These are phyloP conservation scores for Pseudomugil gertrudae DNA, from an alignment of 2,797 vertebrate genomes.

Conservation along the genomic window DNA sequence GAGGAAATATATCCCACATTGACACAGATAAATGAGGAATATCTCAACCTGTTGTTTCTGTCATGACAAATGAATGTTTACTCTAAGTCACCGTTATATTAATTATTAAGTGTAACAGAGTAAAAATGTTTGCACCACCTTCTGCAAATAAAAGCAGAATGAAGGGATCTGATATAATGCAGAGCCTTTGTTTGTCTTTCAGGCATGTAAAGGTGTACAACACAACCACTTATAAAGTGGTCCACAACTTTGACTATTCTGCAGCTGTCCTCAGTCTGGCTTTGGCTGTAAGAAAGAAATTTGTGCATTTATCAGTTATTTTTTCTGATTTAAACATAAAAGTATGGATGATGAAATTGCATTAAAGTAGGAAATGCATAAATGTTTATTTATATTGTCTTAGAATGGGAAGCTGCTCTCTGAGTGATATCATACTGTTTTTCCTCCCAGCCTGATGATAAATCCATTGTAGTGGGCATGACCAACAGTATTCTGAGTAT, in stretches of 20 bases:
- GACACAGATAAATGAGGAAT: background rate
- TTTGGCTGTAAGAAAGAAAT: constrained; percentile 85
- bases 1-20: too few species aligned
- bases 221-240: constrained; percentile 93
- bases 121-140: background rate
- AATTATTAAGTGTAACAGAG: background rate
- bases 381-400: background rate
- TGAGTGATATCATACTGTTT: too few species aligned
- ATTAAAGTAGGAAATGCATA: too few species aligned
- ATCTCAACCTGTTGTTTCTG: background rate
- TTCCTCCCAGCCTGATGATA: constrained; percentile 87
- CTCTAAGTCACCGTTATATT: background rate
- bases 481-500: constrained; percentile 92
- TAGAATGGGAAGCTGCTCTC: background rate
- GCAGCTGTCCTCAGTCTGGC: constrained; percentile 92
- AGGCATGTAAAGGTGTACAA: constrained; percentile 98
- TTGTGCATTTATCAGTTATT: background rate
- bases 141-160: constrained; percentile 8
- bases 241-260: constrained; percentile 94
- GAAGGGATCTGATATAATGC: constrained; percentile 14
- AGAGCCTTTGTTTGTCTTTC: constrained; percentile 40
- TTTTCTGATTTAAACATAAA: background rate
- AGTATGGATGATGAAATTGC: background rate
- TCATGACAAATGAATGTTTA: background rate
- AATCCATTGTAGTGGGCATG: constrained; percentile 94